Percentiles rank a stretch among this genome's conserved stretches.
These are phyloP conservation scores for Propsilocerus akamusi DNA, from an alignment of 1,140 invertebrate species.

Conservation along the genomic window DNA sequence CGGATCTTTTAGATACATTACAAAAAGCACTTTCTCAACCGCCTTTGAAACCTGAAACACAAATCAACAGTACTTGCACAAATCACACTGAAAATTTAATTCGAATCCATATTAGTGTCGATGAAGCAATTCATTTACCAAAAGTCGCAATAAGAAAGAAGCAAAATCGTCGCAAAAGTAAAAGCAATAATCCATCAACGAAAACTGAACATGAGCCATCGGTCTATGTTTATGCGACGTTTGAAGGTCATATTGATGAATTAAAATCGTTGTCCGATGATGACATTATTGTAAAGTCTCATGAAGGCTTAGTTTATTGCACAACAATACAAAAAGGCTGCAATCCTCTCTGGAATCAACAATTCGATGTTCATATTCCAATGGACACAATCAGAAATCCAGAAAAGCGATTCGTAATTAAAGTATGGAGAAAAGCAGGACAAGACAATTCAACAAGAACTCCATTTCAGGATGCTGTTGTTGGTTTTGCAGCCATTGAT, in stretches of 20 bases:
- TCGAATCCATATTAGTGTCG: slow-evolving; percentile 30
- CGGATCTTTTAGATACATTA: slow-evolving; percentile 26
- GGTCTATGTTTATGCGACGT: slow-evolving; percentile 39
- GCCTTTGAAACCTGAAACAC: neutral
- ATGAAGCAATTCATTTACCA: slow-evolving; percentile 34
- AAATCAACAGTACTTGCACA: neutral
- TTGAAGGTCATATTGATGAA: slow-evolving; percentile 21
- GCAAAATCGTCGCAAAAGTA: slow-evolving; percentile 13
- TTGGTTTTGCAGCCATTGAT: slow-evolving; percentile 39
- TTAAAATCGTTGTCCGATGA: slow-evolving; percentile 8
- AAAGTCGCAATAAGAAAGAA: slow-evolving; percentile 23
- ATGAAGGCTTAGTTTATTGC: slow-evolving; percentile 23
- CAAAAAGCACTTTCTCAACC: slow-evolving; percentile 19
- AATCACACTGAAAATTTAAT: slow-evolving; percentile 11
- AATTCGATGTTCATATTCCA: slow-evolving; percentile 29
- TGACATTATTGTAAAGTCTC: slow-evolving; percentile 16
- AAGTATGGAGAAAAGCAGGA: slow-evolving; percentile 33
- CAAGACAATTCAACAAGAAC: slow-evolving; percentile 22
- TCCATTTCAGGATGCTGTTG: slow-evolving; percentile 28
- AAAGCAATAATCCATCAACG: slow-evolving; percentile 13
- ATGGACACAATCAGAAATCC: slow-evolving; percentile 33
- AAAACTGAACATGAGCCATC: slow-evolving; percentile 25
- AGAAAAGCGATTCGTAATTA: slow-evolving; percentile 35
- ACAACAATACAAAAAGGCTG: slow-evolving; percentile 30
- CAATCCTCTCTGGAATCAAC: slow-evolving; percentile 34